Evolutionary conservation across 2,113 vertebrate species (phyloP).

Genomic region (Addax nasomaculatus): DNA sequence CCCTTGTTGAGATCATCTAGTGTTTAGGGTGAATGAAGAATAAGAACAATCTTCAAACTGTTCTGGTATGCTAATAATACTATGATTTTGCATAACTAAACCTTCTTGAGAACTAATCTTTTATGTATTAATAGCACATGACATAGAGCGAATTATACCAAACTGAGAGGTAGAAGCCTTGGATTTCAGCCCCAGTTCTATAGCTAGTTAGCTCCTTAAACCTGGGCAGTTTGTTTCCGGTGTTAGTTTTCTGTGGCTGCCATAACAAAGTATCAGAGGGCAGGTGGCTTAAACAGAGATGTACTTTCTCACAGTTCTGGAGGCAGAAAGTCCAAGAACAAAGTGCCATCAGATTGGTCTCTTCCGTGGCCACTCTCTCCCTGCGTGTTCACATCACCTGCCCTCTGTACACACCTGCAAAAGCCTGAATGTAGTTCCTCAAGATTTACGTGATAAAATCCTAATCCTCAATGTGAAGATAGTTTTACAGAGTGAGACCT

Average conservation of each 20-base stretch:
- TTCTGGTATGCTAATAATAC: background rate
- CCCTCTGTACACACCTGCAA: background rate
- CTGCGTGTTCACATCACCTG: background rate
- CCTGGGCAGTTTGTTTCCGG: background rate
- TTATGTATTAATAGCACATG: background rate
- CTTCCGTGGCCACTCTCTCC: background rate
- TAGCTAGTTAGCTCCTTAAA: background rate
- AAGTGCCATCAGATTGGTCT: background rate
- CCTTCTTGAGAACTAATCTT: background rate
- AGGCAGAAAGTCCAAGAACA: background rate
- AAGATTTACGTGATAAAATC: background rate
- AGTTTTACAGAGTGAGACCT: background rate
- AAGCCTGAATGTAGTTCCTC: background rate
- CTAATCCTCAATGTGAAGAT: background rate
- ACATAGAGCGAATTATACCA: background rate
- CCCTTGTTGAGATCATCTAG: background rate
- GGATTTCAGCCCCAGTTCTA: background rate
- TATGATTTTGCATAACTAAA: background rate
- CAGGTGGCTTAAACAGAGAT: background rate
- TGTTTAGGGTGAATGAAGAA: background rate
- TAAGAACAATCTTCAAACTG: background rate
- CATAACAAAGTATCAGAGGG: background rate
- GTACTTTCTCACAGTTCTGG: background rate
- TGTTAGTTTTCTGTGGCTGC: background rate
- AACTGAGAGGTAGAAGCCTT: background rate